A percentile compares a stretch with the other conserved stretches of the same genome.
phyloP scores from a whole-genome alignment of 2,113 vertebrate genomes.

The Coryphaenoides rupestris region DNA sequence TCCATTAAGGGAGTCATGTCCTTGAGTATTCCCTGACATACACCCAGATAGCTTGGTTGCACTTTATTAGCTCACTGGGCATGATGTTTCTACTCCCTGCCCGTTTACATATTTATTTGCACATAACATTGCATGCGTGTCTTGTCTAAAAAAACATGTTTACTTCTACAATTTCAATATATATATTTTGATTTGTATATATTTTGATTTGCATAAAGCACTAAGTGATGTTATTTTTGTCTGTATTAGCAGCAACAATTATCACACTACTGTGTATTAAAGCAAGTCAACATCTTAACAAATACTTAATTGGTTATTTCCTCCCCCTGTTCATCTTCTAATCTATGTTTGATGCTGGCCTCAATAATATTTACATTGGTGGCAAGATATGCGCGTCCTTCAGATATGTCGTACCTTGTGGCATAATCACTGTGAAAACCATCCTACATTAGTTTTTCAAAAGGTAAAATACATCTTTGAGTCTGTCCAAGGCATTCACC shows the following conservation, averaged over 20 bases:
- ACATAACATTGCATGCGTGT: conserved; percentile 51
- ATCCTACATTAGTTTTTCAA: neutral
- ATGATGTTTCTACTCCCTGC: conserved; percentile 32
- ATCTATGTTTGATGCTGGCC: conserved; percentile 17
- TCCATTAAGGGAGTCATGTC: conserved; percentile 43
- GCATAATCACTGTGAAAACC: conserved; percentile 1
- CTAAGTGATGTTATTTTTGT: conserved; percentile 23
- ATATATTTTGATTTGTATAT: too few species aligned
- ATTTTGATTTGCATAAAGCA: conserved; percentile 9
- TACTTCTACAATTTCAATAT: conserved; percentile 32
- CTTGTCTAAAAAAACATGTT: conserved; percentile 46
- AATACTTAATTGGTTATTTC: neutral
- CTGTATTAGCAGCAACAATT: conserved; percentile 16
- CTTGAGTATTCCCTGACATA: conserved; percentile 34
- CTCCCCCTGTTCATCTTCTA: neutral
- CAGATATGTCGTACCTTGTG: neutral
- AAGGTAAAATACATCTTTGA: conserved; percentile 7
- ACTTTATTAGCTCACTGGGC: conserved; percentile 62
- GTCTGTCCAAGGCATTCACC: neutral
- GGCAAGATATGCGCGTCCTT: neutral
- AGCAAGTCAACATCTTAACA: conserved; percentile 7
- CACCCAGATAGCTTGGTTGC: conserved; percentile 49
- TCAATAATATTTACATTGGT: conserved; percentile 20
- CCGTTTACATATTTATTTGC: conserved; percentile 70
- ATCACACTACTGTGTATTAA: conserved; percentile 1